Evolutionary conservation across 2,113 vertebrate genomes (phyloP).

Genomic region (Paracanthobrama guichenoti): DNA sequence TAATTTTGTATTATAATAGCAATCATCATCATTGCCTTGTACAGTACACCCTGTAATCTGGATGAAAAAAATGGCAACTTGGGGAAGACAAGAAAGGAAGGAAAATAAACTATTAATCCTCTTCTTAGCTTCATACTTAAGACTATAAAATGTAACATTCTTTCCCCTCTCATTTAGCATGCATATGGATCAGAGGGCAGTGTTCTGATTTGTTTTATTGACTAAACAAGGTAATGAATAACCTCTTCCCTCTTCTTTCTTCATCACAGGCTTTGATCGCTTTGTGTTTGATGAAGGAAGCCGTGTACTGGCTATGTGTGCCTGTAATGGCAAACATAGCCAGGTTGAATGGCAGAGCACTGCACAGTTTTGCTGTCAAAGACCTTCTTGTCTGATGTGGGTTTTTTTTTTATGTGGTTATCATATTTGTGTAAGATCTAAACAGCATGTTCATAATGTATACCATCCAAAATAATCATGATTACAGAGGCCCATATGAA

Average conservation of each 20-base stretch:
- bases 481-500: not conserved
- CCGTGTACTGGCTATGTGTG: not conserved
- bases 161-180: not conserved
- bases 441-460: conserved; percentile 4
- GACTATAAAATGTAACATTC: conserved; percentile 28
- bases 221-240: conserved; percentile 47
- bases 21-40: conserved; percentile 44
- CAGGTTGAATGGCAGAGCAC: not conserved
- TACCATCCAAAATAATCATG: not conserved
- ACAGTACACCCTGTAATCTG: conserved; percentile 37
- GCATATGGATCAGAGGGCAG: conserved; percentile 36
- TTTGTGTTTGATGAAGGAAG: conserved; percentile 41
- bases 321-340: conserved; percentile 21
- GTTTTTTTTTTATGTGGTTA: not conserved
- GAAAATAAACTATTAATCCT: conserved; percentile 18
- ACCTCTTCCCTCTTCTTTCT: conserved; percentile 32
- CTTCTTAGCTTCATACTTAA: conserved; percentile 29
- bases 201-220: conserved; percentile 43
- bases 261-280: conserved; percentile 19
- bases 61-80: conserved; percentile 5
- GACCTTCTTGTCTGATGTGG: not conserved
- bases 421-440: not conserved
- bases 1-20: conserved; percentile 44
- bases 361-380: not conserved
- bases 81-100: not conserved